Conservation (phyloP, 2,888 invertebrate genomes). For the Stramonita haemastoma region DNA sequence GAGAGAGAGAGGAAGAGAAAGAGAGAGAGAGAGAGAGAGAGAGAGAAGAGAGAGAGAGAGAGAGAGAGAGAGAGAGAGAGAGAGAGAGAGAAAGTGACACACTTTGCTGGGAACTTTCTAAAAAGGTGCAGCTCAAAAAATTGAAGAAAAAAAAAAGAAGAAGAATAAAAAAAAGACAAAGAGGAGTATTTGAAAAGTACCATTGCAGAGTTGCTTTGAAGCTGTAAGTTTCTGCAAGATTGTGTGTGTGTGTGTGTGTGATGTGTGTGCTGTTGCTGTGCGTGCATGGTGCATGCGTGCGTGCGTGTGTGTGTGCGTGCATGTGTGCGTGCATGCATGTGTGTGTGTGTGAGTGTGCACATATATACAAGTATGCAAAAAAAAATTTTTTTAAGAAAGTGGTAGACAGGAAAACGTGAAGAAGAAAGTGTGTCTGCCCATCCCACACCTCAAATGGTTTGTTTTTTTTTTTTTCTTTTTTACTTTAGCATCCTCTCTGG, state of each 20-base stretch:
- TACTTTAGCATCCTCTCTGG: too few species aligned
- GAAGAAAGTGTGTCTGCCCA: too few species aligned
- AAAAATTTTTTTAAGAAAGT: too few species aligned
- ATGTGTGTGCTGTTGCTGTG: not conserved
- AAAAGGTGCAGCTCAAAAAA: not conserved
- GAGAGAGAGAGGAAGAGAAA: not conserved
- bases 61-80: not conserved
- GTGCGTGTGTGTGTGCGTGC: not conserved
- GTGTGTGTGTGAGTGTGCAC: slow-evolving; percentile 5
- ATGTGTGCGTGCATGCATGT: not conserved
- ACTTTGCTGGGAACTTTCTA: not conserved
- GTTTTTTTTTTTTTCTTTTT: too few species aligned
- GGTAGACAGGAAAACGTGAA: too few species aligned
- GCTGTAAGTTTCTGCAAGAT: too few species aligned
- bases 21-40: not conserved
- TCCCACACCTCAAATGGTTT: too few species aligned
- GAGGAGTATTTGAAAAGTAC: too few species aligned
- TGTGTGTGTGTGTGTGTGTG: not conserved
- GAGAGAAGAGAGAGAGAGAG: not conserved
- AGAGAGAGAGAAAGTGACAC: not conserved
- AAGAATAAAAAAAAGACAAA: too few species aligned
- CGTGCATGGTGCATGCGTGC: not conserved
- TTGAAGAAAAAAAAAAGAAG: too few species aligned
- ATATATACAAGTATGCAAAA: not conserved
- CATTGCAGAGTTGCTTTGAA: too few species aligned